A percentile compares a stretch with the other conserved stretches of the same genome.
These are phyloP conservation scores for Reticulitermes lucifugus DNA, from an alignment of 2,888 invertebrate species.

Conservation along the genomic window DNA sequence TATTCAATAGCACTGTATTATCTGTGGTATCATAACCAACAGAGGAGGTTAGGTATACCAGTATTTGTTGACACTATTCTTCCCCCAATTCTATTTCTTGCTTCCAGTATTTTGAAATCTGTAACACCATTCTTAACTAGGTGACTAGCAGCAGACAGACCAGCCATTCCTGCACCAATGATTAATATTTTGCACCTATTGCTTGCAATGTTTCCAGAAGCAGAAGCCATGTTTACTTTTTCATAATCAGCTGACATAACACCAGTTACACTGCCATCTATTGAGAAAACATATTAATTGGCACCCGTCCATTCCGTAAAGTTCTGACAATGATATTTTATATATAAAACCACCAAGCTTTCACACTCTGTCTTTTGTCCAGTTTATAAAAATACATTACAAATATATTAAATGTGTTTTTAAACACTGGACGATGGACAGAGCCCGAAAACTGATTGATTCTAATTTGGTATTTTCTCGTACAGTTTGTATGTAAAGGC, in stretches of 20 bases:
- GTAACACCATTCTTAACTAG: conserved; percentile 82
- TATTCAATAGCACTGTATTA: background rate
- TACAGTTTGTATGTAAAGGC: background rate
- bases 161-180: conserved; percentile 88
- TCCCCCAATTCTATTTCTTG: conserved; percentile 84
- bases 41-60: conserved; percentile 62
- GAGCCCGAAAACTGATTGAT: too few species aligned
- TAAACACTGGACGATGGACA: too few species aligned
- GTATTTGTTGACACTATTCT: conserved; percentile 82
- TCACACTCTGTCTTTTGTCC: too few species aligned
- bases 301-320: too few species aligned
- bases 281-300: background rate
- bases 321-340: too few species aligned
- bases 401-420: too few species aligned
- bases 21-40: conserved; percentile 9
- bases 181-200: conserved; percentile 78
- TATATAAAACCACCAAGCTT: too few species aligned
- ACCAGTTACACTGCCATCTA: background rate
- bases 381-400: too few species aligned
- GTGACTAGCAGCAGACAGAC: conserved; percentile 86
- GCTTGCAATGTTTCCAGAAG: conserved; percentile 59
- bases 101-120: conserved; percentile 85
- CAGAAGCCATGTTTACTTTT: conserved; percentile 58
- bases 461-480: background rate
- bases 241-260: background rate